Base-by-base conservation (phyloP, 2,888 invertebrate species). In the Empis stercorea region DNA sequence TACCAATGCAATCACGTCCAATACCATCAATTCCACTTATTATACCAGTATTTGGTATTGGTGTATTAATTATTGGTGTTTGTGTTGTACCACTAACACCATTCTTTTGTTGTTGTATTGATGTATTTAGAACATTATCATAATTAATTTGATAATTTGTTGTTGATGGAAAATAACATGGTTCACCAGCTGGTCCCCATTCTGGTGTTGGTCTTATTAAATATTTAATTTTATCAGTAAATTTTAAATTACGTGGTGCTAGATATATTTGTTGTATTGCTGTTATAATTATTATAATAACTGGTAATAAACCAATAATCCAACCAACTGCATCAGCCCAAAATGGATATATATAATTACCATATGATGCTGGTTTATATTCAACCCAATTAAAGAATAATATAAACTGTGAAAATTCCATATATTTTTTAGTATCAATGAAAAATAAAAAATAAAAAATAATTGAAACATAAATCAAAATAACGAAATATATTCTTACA, bases 311-410 rank as follows among this genome's bases (percentile, higher is more conserved):
- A 1, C 87, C 83, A 41, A 87, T 66, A 1, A 77, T 68, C 84
- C 86, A 87, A 10, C 87, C 87, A 3, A 84, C 74, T 0, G 76
- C 77, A 59, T 86, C 80, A 0, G 87, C 87, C 86, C 85, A 87
- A 59, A 74, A 68, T 2, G 87, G 87, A 60, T 86, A 87, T n/a
- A 80, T 75, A 60, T 86, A 87, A 52, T 76, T 72, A 0, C 82
- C 84, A 57, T 82, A 82, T 1, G 75, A 78, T 1, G 84, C 77
- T 0, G 85, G 84, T 55, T 79, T 79, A 61, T 85, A 84, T 59
- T 85, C 82, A 44, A 84, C 76, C 84, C 84, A 82, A 65, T 84
- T 85, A 68, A 86, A 85, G 51, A 83, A 77, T 48, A 86, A 67
- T 51, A 87, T 82, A 57, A 83, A 84, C 81, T 82, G 56, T 23